Evolutionary conservation across 2,888 invertebrate species (phyloP).

Genomic region (Rhaphigaster nebulosa): DNA sequence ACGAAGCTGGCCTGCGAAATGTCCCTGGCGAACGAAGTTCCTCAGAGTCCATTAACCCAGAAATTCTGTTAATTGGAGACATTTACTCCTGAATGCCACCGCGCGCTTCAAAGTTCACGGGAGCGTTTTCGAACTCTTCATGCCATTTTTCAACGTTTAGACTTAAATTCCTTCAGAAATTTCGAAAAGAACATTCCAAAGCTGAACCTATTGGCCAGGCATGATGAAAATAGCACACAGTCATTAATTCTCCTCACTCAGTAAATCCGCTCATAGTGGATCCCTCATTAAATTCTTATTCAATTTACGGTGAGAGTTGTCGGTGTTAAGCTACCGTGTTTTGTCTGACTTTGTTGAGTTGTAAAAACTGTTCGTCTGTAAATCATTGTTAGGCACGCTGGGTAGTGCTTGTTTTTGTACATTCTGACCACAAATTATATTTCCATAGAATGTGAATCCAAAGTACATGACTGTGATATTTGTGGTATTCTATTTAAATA

Average conservation of each 20-base stretch:
- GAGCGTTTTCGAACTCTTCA: background rate
- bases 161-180: background rate
- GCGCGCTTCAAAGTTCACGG: conserved; percentile 1
- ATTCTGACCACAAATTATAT: too few relatives aligned
- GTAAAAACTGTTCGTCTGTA: too few relatives aligned
- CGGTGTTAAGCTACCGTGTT: too few relatives aligned
- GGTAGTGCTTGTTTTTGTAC: too few relatives aligned
- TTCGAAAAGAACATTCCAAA: background rate
- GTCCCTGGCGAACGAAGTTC: background rate
- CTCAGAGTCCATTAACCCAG: background rate
- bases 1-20: background rate
- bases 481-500: too few relatives aligned
- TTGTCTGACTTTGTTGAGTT: too few relatives aligned
- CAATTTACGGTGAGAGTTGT: too few relatives aligned
- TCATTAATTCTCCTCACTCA: background rate
- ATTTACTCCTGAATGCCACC: conserved; percentile 13
- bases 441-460: too few relatives aligned
- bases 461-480: too few relatives aligned
- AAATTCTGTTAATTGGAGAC: conserved; percentile 41
- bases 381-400: too few relatives aligned
- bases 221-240: background rate
- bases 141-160: background rate
- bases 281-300: background rate
- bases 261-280: too few relatives aligned
- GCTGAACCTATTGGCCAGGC: background rate